Evolutionary conservation across 2,113 vertebrate species (phyloP), one percentile per base, ranked within the genome.

Genomic region (Sander lucioperca): DNA sequence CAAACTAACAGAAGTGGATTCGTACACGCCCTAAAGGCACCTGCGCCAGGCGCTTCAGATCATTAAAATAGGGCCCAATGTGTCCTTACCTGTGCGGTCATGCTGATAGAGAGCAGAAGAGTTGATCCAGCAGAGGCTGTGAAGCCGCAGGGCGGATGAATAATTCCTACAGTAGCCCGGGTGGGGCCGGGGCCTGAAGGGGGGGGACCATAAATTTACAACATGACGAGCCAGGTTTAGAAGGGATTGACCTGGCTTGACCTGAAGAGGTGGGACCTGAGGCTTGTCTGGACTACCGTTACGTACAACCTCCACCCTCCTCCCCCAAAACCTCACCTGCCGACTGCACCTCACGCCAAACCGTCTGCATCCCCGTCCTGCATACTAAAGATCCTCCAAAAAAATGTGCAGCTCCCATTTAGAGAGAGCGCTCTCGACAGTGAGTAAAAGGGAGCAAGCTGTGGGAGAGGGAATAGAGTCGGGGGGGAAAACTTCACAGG

Each of bases 221-320:
- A 39, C 72, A 75, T 74, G 88, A 87, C 78, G 80, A 89, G 73
- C 62, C 58, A 18, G 67, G 78, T 87, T 84, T 72, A 85, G 86
- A 8, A n/a, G 61, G 83, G 80, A 79, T 84, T 80, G 88, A 92
- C 89, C 86, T 79, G 18, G 72, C 57, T 78, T 90, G 87, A 93
- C 89, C 88, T 66, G 65, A 9, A 13, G 64, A 50, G 47, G 53
- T 3, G 6, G 4, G 61, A 61, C 82, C 77, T 18, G 54, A 70
- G 67, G 64, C 76, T 36, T 69, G 62, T 67, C 57, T 59, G 64
- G 23, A 64, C 76, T 51, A 11, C 39, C 39, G 10, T 43, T 43
- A 43, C 39, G 10, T 11, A 56, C 45, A 8, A 5, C n/a, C 12
- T 6, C 21, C 51, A 2, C 36, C 63, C 15, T 6, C 11, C 25